Evolutionary conservation across 2,113 vertebrate genomes (phyloP).

Genomic region (Microcebus griseorufus): DNA sequence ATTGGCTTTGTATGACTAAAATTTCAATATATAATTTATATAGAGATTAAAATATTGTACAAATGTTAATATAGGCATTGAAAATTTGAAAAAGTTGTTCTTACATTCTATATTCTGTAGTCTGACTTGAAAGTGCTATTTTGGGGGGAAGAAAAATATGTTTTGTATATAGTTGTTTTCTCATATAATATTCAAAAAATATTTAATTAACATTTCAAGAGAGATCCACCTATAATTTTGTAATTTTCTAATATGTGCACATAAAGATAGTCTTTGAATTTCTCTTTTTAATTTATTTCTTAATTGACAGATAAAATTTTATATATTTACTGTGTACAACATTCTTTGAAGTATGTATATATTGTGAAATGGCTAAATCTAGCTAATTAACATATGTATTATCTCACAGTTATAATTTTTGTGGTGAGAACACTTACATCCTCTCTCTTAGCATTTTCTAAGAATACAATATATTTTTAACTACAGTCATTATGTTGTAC

Average conservation of each 20-base stretch:
- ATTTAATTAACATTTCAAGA: neutral
- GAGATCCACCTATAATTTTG: neutral
- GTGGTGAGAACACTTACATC: neutral
- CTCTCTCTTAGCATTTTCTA: neutral
- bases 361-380: neutral
- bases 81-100: neutral
- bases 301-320: neutral
- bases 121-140: neutral
- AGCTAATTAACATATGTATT: neutral
- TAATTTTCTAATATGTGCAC: neutral
- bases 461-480: no score
- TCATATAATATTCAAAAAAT: neutral
- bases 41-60: neutral
- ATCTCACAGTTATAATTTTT: neutral
- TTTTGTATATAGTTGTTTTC: neutral
- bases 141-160: neutral
- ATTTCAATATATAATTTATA: neutral
- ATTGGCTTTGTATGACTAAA: neutral
- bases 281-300: neutral
- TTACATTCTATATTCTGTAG: neutral
- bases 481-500: no score
- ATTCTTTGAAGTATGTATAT: no score
- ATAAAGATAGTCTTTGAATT: neutral
- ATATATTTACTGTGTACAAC: neutral
- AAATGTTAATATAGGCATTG: neutral